Evolutionary conservation across 1,140 invertebrate genomes (phyloP).

Genomic region (Eueides isabella): DNA sequence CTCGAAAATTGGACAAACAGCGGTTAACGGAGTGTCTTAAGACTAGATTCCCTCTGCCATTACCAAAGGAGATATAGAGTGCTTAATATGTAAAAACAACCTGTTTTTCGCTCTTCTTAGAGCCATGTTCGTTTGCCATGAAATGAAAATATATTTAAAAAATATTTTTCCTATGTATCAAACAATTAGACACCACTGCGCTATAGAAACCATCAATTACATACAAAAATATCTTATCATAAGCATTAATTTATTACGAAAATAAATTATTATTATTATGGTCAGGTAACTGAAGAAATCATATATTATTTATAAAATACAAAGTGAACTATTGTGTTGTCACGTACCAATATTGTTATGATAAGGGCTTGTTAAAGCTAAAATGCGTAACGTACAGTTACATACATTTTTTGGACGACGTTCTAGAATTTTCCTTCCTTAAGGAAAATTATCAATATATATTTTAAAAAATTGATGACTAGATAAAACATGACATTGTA

Average conservation of each 20-base stretch:
- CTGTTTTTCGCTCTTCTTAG: too few species aligned
- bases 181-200: too few species aligned
- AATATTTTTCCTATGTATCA: too few species aligned
- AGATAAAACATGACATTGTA: background rate
- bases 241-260: background rate
- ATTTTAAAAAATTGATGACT: background rate
- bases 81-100: too few species aligned
- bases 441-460: background rate
- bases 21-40: background rate
- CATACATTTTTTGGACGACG: background rate
- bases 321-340: background rate
- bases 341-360: background rate
- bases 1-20: background rate
- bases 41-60: background rate
- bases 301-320: background rate
- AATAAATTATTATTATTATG: background rate
- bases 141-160: too few species aligned
- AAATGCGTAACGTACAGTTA: background rate
- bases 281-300: background rate
- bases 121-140: too few species aligned
- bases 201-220: too few species aligned
- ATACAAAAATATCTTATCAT: background rate
- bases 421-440: background rate
- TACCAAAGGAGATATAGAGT: too few species aligned
- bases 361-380: conserved; percentile 4